Evolutionary conservation across 2,113 vertebrate species (phyloP).

Genomic region (Coracopsis vasa): DNA sequence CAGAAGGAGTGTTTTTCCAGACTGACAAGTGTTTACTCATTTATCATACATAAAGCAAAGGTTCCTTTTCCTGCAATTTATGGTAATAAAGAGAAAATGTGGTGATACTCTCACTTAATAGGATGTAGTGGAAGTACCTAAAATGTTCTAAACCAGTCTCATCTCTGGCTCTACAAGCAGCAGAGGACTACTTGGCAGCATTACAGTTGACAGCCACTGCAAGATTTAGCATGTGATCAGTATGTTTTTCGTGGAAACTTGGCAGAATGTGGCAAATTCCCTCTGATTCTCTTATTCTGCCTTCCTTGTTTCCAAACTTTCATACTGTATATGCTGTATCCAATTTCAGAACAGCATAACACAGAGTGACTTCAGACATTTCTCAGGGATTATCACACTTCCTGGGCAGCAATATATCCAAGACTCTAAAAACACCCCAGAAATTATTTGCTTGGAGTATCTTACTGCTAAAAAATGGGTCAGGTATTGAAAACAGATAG

Average conservation of each 20-base stretch:
- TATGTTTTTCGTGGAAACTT: background rate
- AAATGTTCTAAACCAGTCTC: background rate
- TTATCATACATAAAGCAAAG: background rate
- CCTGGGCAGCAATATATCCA: background rate
- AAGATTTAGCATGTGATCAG: background rate
- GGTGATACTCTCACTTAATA: background rate
- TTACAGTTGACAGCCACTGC: background rate
- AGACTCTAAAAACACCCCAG: background rate
- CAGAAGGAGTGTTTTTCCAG: background rate
- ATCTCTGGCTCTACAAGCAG: background rate
- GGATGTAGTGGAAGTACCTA: background rate
- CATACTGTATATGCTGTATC: background rate
- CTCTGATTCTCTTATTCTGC: background rate
- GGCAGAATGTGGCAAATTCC: background rate
- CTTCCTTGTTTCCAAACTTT: background rate
- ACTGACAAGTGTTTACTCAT: background rate
- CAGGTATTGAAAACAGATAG: background rate
- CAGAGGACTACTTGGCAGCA: background rate
- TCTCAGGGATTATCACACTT: conserved; percentile 24
- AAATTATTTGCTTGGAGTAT: conserved; percentile 2
- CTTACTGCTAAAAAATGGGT: conserved; percentile 25
- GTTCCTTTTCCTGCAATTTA: background rate
- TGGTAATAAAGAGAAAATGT: background rate
- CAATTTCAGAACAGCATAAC: conserved; percentile 17
- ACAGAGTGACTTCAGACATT: conserved; percentile 37